Conservation (phyloP, 2,888 invertebrate genomes). For the Sipha maydis region DNA sequence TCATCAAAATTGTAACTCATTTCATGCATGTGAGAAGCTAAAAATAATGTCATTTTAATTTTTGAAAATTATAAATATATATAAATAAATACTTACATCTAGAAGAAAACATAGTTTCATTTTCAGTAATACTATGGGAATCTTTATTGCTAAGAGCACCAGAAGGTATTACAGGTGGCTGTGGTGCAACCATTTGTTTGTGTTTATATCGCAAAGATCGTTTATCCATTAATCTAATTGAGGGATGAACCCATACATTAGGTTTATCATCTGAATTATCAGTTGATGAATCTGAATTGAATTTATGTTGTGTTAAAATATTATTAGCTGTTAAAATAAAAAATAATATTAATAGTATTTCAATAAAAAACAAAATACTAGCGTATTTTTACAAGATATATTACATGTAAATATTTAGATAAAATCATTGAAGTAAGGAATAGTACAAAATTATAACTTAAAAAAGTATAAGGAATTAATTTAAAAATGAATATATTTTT, state of each 20-base stretch:
- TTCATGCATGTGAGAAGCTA: constrained; percentile 66
- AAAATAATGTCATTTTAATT: background rate
- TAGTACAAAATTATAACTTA: too few species aligned
- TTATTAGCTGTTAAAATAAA: constrained; percentile 31
- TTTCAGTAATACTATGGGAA: constrained; percentile 27
- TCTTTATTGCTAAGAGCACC: constrained; percentile 28
- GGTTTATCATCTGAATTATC: constrained; percentile 55
- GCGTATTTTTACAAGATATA: too few species aligned
- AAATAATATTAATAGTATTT: too few species aligned
- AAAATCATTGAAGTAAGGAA: too few species aligned
- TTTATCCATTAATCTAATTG: constrained; percentile 45
- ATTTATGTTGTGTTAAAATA: background rate
- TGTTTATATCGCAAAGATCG: constrained; percentile 22
- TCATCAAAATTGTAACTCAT: constrained; percentile 70
- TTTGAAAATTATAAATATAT: background rate
- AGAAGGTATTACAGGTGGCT: constrained; percentile 36
- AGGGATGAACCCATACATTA: constrained; percentile 43
- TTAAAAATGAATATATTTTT: too few species aligned
- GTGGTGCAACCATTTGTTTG: constrained; percentile 36
- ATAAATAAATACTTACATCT: constrained; percentile 27
- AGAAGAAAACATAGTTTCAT: constrained; percentile 6
- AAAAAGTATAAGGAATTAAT: too few species aligned
- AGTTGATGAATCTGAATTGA: constrained; percentile 39
- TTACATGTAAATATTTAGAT: too few species aligned
- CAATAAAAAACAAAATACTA: too few species aligned